A percentile compares a stretch with the other conserved stretches of the same genome.
Conservation (phyloP, 2,797 vertebrate species). For the Clarias pachynema region DNA sequence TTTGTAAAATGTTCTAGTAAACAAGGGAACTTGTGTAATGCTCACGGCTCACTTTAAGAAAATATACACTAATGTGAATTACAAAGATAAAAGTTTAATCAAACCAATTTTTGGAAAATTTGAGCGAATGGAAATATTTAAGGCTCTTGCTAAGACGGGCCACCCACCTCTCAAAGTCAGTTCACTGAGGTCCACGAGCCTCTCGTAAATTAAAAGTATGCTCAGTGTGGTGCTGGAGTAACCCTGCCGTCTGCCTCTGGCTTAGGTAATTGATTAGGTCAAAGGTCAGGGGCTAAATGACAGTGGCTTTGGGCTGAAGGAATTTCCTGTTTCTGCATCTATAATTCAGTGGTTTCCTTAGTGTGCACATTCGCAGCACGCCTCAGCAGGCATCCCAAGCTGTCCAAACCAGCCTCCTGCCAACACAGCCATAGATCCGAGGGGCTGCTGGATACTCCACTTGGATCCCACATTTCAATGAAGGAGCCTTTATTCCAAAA, state of each 20-base stretch:
- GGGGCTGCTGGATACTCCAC: constrained; percentile 68
- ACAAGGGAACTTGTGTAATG: constrained; percentile 27
- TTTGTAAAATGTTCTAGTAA: constrained; percentile 31
- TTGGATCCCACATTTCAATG: constrained; percentile 60
- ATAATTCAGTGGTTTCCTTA: constrained; percentile 77
- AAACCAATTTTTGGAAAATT: background rate
- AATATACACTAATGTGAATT: constrained; percentile 13
- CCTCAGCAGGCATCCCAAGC: constrained; percentile 63
- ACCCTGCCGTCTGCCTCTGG: constrained; percentile 70
- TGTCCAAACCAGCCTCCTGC: constrained; percentile 68
- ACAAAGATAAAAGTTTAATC: constrained; percentile 26
- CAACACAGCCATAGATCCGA: constrained; percentile 67
- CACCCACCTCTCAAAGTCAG: constrained; percentile 65
- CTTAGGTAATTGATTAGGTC: constrained; percentile 79
- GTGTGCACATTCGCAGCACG: constrained; percentile 39
- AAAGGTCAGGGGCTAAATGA: constrained; percentile 74
- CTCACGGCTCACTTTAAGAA: background rate
- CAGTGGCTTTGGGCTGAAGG: constrained; percentile 69
- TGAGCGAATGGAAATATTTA: constrained; percentile 24
- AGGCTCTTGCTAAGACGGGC: constrained; percentile 42
- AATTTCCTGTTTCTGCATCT: constrained; percentile 82
- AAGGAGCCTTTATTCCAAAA: constrained; percentile 48
- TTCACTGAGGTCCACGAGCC: constrained; percentile 54
- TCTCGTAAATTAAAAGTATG: constrained; percentile 63
- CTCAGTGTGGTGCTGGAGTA: constrained; percentile 62